Percentiles rank a stretch among this genome's conserved stretches.
Evolutionary conservation across 2,113 vertebrate genomes (phyloP).

Genomic region (Actenoides lindsayi): DNA sequence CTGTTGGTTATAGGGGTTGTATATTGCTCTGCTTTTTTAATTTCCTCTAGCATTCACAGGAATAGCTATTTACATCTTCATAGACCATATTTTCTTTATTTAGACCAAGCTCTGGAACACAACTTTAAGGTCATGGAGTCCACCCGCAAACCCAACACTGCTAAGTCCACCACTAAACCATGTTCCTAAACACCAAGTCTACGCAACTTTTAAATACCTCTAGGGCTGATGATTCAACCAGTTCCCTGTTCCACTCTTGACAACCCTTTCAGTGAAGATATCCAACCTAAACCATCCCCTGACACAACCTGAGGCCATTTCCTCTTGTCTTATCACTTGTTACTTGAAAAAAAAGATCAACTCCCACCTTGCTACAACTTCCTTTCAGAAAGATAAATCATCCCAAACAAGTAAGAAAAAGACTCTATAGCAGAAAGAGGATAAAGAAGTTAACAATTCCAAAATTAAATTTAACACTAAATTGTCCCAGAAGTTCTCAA

Average conservation of each 20-base stretch:
- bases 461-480: constrained; percentile 35
- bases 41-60: neutral
- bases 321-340: neutral
- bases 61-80: neutral
- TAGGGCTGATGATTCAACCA: neutral
- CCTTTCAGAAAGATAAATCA: neutral
- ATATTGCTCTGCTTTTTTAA: neutral
- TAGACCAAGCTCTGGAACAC: neutral
- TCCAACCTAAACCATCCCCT: neutral
- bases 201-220: neutral
- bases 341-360: neutral
- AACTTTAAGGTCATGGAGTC: neutral
- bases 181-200: neutral
- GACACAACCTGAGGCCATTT: rapidly evolving
- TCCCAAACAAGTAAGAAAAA: neutral
- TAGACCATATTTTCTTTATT: neutral
- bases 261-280: neutral
- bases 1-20: neutral
- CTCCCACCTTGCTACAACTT: rapidly evolving
- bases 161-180: neutral
- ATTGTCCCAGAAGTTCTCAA: neutral
- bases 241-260: neutral
- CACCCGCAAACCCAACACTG: neutral
- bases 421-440: neutral
- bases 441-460: neutral